Evolutionary conservation across 2,113 vertebrate genomes (phyloP).

Genomic region (Toxotes jaculatrix): DNA sequence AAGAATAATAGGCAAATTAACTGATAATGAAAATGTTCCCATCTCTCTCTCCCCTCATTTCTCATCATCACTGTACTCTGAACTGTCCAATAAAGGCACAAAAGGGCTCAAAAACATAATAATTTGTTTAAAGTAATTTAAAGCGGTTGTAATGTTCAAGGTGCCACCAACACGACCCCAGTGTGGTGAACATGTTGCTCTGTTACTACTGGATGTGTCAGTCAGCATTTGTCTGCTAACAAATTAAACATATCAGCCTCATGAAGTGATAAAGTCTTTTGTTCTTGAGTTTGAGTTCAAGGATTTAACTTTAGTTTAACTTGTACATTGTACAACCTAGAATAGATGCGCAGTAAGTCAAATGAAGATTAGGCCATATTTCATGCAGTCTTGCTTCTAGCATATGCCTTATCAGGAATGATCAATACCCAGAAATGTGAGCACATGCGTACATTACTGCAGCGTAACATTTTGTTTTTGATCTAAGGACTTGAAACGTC

Average conservation of each 20-base stretch:
- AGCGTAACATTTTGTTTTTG: not conserved
- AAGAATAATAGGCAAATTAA: not conserved
- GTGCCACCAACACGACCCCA: not conserved
- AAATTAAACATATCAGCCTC: not conserved
- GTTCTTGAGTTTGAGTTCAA: too few relatives aligned
- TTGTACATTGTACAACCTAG: not conserved
- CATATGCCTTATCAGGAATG: not conserved
- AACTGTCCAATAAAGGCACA: not conserved
- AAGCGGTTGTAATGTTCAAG: not conserved
- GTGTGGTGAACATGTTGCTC: too few relatives aligned
- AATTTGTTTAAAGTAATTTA: not conserved
- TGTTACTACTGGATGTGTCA: too few relatives aligned
- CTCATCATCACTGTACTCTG: not conserved
- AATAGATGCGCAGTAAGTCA: not conserved
- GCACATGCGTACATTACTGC: not conserved
- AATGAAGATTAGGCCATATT: not conserved
- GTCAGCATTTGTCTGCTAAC: not conserved
- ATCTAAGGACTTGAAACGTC: not conserved
- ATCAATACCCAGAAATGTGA: slow-evolving; percentile 3
- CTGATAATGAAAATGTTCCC: not conserved
- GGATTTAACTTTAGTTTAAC: not conserved
- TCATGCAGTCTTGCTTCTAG: not conserved
- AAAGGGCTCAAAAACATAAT: not conserved
- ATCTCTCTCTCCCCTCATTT: not conserved
- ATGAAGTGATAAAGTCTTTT: not conserved